Conservation (phyloP, 2,888 invertebrate genomes). For the Thalpophila matura region DNA sequence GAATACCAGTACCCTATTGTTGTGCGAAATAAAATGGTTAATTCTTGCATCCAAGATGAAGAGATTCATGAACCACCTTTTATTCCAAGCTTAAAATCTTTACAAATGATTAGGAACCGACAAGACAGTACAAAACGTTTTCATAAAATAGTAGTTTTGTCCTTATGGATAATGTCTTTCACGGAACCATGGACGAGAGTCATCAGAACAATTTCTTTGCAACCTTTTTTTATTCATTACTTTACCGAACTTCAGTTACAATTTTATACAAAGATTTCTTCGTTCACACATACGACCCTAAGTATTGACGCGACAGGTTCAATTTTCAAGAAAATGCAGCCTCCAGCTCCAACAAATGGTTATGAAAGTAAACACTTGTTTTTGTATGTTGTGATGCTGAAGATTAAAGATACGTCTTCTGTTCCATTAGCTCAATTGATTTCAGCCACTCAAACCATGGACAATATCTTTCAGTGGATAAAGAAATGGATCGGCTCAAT, state of each 20-base stretch:
- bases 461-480: slow-evolving; percentile 32
- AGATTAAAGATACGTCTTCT: slow-evolving; percentile 9
- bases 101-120: slow-evolving; percentile 29
- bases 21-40: slow-evolving; percentile 22
- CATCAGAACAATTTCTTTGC: slow-evolving; percentile 30
- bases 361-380: slow-evolving; percentile 37
- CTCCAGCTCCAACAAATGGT: slow-evolving; percentile 19
- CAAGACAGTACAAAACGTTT: slow-evolving; percentile 30
- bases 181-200: slow-evolving; percentile 23
- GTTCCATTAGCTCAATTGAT: slow-evolving; percentile 28
- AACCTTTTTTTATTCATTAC: slow-evolving; percentile 36
- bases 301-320: slow-evolving; percentile 37
- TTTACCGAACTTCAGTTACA: slow-evolving; percentile 32
- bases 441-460: slow-evolving; percentile 21
- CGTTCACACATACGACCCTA: slow-evolving; percentile 7
- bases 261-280: slow-evolving; percentile 15
- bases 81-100: slow-evolving; percentile 18
- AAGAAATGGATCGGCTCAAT: slow-evolving; percentile 29
- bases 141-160: slow-evolving; percentile 24
- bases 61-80: slow-evolving; percentile 25
- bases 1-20: slow-evolving; percentile 18
- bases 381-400: slow-evolving; percentile 29
- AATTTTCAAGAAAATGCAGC: slow-evolving; percentile 24
- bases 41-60: slow-evolving; percentile 22
- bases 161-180: slow-evolving; percentile 35